Conservation (phyloP, 2,113 vertebrate species). For the Emydocephalus ijimae region DNA sequence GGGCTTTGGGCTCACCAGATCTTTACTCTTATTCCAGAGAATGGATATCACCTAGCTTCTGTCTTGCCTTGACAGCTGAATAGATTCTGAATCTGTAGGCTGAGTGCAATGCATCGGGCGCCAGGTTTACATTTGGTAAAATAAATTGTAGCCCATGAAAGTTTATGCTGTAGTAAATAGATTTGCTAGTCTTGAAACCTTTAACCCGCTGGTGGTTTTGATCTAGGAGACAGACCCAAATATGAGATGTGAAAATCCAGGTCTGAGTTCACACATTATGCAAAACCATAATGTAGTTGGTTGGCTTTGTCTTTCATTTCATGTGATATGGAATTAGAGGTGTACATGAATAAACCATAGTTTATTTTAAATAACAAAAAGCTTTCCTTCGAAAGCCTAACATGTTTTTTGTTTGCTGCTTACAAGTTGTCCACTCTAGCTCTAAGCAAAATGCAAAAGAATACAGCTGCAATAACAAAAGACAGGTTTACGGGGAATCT, state of each 20-base stretch:
- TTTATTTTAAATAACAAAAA: neutral
- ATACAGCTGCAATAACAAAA: neutral
- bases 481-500: too few relatives aligned
- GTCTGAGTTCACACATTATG: neutral
- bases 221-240: neutral
- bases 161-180: neutral
- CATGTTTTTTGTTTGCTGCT: neutral
- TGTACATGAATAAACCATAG: neutral
- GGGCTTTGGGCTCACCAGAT: neutral
- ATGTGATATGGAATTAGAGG: neutral
- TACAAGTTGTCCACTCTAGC: neutral
- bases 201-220: neutral
- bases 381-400: neutral
- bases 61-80: conserved; percentile 1
- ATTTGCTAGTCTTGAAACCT: neutral
- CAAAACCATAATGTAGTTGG: neutral
- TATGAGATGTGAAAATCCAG: neutral
- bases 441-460: neutral
- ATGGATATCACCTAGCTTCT: conserved; percentile 4
- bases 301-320: neutral
- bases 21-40: neutral
- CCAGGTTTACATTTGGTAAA: neutral
- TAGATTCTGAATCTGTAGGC: neutral
- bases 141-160: neutral
- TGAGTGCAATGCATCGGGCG: neutral